Evolutionary conservation across 2,888 invertebrate species (phyloP).

Genomic region (Gastracanthus pulcherrimus): DNA sequence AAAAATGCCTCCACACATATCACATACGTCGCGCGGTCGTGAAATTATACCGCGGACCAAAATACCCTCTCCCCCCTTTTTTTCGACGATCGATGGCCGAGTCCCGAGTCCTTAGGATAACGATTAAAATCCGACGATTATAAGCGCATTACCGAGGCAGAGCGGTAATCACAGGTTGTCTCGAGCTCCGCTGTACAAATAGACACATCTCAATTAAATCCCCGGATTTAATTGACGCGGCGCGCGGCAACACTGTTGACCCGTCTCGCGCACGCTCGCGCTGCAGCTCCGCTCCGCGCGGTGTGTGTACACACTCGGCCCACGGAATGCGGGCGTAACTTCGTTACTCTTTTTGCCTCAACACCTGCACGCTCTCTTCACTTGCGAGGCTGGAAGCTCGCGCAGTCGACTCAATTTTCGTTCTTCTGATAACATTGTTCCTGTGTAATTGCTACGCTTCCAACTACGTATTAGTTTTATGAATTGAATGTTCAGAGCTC

Average conservation of each 20-base stretch:
- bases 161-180: constrained; percentile 63
- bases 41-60: constrained; percentile 28
- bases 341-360: constrained; percentile 37
- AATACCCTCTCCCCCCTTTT: background rate
- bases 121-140: constrained; percentile 67
- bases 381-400: background rate
- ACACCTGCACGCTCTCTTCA: constrained; percentile 5
- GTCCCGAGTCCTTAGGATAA: background rate
- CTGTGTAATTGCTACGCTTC: too few species aligned
- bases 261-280: background rate
- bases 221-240: constrained; percentile 69
- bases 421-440: too few species aligned
- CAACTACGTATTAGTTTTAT: too few species aligned
- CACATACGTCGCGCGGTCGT: background rate
- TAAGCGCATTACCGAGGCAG: constrained; percentile 63
- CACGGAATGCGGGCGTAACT: constrained; percentile 65
- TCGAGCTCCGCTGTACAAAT: constrained; percentile 59
- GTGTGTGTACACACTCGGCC: background rate
- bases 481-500: too few species aligned
- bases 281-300: background rate
- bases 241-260: constrained; percentile 4
- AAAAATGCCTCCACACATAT: background rate
- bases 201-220: constrained; percentile 75
- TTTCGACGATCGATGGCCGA: constrained; percentile 19
- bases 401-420: too few species aligned